These are phyloP conservation scores for Furcula furcula DNA, from an alignment of 2,888 invertebrate species.

Conservation along the genomic window DNA sequence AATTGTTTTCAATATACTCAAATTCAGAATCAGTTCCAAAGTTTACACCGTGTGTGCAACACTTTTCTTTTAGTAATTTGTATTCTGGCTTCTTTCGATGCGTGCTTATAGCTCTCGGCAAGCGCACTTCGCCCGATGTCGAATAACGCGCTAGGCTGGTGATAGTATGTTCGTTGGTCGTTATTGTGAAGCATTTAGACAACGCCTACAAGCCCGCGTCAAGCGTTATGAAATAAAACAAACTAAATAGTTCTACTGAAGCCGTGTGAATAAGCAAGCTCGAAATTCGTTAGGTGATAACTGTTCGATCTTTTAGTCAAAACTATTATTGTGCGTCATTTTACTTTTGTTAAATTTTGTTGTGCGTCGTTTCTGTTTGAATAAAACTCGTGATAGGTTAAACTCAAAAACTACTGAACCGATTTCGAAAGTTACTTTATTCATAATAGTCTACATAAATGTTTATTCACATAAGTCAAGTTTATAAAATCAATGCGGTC, in stretches of 20 bases:
- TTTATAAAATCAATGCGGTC: too few species aligned
- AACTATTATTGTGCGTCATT: slow-evolving; percentile 18
- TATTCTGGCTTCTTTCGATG: slow-evolving; percentile 46
- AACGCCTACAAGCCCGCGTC: slow-evolving; percentile 56
- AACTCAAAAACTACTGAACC: neutral
- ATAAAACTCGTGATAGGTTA: too few species aligned
- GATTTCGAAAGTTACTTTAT: neutral
- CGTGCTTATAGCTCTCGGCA: slow-evolving; percentile 54
- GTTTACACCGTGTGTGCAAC: neutral
- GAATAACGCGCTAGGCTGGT: slow-evolving; percentile 43
- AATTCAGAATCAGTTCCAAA: too few species aligned
- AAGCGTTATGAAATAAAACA: slow-evolving; percentile 55
- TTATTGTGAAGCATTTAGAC: slow-evolving; percentile 55
- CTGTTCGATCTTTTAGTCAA: slow-evolving; percentile 17
- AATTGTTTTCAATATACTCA: too few species aligned
- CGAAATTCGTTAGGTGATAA: slow-evolving; percentile 33
- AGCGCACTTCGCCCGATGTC: slow-evolving; percentile 56
- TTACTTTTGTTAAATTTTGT: slow-evolving; percentile 6
- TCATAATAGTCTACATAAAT: neutral
- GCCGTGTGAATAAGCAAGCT: slow-evolving; percentile 65
- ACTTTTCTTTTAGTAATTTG: slow-evolving; percentile 28
- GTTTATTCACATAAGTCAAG: too few species aligned
- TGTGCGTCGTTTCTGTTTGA: too few species aligned
- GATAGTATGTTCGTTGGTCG: slow-evolving; percentile 43
- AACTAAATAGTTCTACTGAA: slow-evolving; percentile 58